Evolutionary conservation across 2,888 invertebrate species (phyloP), one percentile per base, ranked within the genome.

Genomic region (Cephus runcator): DNA sequence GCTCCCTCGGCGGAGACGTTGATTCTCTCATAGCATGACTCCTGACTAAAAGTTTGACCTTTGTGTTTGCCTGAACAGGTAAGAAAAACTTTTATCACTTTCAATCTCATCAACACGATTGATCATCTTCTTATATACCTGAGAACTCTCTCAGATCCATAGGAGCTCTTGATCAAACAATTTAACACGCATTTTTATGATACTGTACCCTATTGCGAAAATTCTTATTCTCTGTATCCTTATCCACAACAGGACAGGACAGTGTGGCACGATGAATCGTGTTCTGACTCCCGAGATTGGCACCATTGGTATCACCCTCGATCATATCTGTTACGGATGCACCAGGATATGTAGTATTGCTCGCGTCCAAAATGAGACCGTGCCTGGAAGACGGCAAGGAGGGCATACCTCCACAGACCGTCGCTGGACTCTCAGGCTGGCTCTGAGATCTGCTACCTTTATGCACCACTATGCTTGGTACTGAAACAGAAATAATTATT

Each of bases 21-120:
- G 97, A 95, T 91, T 98, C 98, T 89, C 97, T 94, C 93, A 98
- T 96, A 82, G 98, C 98, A 93, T 97, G 96, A 89, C 97, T 97
- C 87, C 98, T 94, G 79, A 97, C 96, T 86, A 98, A 93, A 90
- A 96, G 94, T 92, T 97, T 97, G 82, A 96, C 94, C 93, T 97
- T 97, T 91, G 95, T 94, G 88, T 93, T 94, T 81, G 93, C 92
- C 95, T 95, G 90, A 11, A 92, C 92, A 81, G 75, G 80, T 34
- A 71, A 71, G 31, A 71, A 12, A 30, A 11, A 71, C 11, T 11
- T 15, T 9, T 71, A 9, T 33, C 11, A 71, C 30, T 30, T 71
- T 31, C 0, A 11, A 6, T 71, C 31, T 71, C 3, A n/a, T 71
- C 30, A 71, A 71, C 12, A 2, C 11, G 12, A 30, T 69, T n/a